phyloP scores from a whole-genome alignment of 2,113 vertebrate genomes.

The Anguilla rostrata region DNA sequence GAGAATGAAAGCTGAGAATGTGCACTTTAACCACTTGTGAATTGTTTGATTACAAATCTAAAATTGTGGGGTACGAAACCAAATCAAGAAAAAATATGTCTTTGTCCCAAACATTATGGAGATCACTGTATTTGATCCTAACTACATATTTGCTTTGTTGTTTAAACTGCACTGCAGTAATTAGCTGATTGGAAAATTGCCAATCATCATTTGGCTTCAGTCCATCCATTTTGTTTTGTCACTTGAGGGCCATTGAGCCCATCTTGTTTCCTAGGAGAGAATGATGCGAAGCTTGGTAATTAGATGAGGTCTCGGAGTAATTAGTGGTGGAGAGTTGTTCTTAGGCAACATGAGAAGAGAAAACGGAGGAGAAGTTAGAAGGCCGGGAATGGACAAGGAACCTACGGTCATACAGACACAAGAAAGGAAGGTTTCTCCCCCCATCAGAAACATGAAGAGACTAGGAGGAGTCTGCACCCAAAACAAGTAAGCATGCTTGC shows the following conservation, averaged over 20 bases:
- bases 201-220: background rate
- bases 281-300: background rate
- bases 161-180: background rate
- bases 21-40: too few species aligned
- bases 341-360: background rate
- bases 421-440: background rate
- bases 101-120: too few species aligned
- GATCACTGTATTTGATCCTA: background rate
- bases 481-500: too few species aligned
- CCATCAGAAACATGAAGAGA: background rate
- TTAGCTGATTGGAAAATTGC: background rate
- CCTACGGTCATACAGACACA: background rate
- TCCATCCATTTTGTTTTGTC: conserved; percentile 2
- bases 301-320: background rate
- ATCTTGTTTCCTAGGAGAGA: conserved; percentile 6
- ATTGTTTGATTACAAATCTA: too few species aligned
- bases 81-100: too few species aligned
- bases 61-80: too few species aligned
- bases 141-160: background rate
- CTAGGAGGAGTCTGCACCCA: background rate
- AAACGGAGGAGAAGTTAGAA: background rate
- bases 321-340: background rate
- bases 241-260: background rate
- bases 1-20: too few species aligned
- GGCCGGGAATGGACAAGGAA: too few species aligned